Base-by-base conservation (phyloP, 2,113 vertebrate genomes). In the Panthera uncia region DNA sequence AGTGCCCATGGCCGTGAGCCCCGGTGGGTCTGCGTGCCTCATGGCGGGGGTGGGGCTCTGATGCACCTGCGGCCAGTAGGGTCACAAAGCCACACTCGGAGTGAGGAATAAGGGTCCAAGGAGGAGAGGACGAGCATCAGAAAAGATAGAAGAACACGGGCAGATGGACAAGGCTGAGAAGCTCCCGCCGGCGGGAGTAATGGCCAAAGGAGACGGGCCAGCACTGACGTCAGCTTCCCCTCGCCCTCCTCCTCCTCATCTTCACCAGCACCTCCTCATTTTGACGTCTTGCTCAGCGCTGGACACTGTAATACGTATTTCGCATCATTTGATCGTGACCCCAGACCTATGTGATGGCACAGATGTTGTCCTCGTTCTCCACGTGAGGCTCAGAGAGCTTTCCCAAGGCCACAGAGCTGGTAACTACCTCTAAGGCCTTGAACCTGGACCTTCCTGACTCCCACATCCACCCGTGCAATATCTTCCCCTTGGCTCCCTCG, bases 241-340 rank as follows among this genome's bases (percentile, higher is more conserved):
- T 63, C 10, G 0, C 27, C 74, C 7, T 45, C 57, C 2, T 11
- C 12, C 10, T 0, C 36, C 0, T 12, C 38, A 0, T 0, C 38
- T 0, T 7, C 79, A 45, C 13, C 65, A 4, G 4, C 48, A 11
- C 33, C 71, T 11, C 66, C 41, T 16, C 65, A 13, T 29, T 41
- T 36, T 76, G 80, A 45, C 48, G 27, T 61, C 78, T 81, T 27
- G 5, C 45, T 68, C 65, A 21, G 7, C 23, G 23, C 38, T 69
- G 21, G 21, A 21, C 5, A 19, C 4, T 12, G 3, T 16, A 8
- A 5, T 23, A 36, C 31, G 4, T 36, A 14, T 38, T 68, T 69
- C 38, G 14, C 3, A 5, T 84, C 16, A 45, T 50, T 88, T 63
- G 15, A 33, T 50, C 27, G 7, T 48, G 7, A 48, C 21, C n/a